Evolutionary conservation across 2,888 invertebrate species (phyloP).

Genomic region (Glaucopsyche alexis): DNA sequence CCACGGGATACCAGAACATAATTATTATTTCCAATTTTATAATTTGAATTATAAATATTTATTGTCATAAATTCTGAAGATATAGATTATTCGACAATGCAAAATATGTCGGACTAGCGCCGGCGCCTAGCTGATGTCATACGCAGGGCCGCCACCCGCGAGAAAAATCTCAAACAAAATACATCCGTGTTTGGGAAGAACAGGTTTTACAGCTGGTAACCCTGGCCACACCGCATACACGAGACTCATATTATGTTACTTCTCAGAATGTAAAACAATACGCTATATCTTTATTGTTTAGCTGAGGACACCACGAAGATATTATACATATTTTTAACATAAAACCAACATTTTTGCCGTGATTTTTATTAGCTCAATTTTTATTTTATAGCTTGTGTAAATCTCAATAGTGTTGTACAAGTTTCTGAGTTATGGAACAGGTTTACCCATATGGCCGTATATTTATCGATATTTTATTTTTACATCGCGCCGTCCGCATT

Average conservation of each 20-base stretch:
- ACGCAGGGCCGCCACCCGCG: neutral
- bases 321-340: constrained; percentile 23
- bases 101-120: constrained; percentile 49
- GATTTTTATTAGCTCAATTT: constrained; percentile 1
- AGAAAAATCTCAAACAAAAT: neutral
- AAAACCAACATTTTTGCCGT: neutral
- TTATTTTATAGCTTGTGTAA: neutral
- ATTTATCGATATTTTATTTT: constrained; percentile 63
- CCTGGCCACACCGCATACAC: constrained; percentile 36
- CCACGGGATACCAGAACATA: neutral
- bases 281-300: constrained; percentile 1
- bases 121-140: constrained; percentile 57
- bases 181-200: neutral
- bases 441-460: constrained; percentile 37
- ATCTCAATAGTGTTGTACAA: neutral
- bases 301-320: neutral
- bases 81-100: neutral
- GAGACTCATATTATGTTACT: constrained; percentile 38
- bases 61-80: constrained; percentile 11
- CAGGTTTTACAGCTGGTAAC: neutral
- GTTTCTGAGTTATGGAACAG: constrained; percentile 31
- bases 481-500: constrained; percentile 60
- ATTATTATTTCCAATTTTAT: neutral
- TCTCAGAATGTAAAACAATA: constrained; percentile 34
- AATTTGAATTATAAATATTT: neutral